Conservation (phyloP, 2,113 vertebrate species). For the Podiceps cristatus region DNA sequence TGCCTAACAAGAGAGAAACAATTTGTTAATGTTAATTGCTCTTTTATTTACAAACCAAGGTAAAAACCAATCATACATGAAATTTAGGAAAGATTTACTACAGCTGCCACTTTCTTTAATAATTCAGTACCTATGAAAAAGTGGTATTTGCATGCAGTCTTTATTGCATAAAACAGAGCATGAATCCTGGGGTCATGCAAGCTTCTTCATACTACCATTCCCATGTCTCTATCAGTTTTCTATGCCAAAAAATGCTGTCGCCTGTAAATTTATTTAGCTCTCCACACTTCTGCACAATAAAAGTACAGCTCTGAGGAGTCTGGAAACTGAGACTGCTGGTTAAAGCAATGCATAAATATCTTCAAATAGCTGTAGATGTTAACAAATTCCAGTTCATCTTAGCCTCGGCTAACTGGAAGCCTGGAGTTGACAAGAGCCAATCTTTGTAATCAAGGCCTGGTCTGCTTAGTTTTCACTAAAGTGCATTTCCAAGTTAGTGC, state of each 20-base stretch:
- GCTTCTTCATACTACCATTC: background rate
- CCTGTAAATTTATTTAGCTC: background rate
- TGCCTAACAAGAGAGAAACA: slow-evolving; percentile 75
- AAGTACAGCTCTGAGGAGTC: background rate
- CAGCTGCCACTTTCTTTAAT: background rate
- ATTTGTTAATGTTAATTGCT: background rate
- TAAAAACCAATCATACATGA: background rate
- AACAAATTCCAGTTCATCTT: background rate
- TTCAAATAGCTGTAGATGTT: background rate
- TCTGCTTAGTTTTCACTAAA: background rate
- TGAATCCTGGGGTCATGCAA: background rate
- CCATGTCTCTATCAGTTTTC: background rate
- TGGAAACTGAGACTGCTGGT: background rate
- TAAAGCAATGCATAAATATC: background rate
- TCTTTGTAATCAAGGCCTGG: background rate
- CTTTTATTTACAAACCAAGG: background rate
- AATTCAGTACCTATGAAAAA: background rate
- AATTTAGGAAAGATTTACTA: background rate
- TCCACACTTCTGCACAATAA: background rate
- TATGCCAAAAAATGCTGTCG: background rate
- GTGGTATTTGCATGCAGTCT: background rate
- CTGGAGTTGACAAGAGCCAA: background rate
- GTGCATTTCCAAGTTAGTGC: background rate
- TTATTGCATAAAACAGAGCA: background rate
- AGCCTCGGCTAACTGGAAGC: background rate